Conservation (phyloP, 1,140 invertebrate species). For the Maniola jurtina region DNA sequence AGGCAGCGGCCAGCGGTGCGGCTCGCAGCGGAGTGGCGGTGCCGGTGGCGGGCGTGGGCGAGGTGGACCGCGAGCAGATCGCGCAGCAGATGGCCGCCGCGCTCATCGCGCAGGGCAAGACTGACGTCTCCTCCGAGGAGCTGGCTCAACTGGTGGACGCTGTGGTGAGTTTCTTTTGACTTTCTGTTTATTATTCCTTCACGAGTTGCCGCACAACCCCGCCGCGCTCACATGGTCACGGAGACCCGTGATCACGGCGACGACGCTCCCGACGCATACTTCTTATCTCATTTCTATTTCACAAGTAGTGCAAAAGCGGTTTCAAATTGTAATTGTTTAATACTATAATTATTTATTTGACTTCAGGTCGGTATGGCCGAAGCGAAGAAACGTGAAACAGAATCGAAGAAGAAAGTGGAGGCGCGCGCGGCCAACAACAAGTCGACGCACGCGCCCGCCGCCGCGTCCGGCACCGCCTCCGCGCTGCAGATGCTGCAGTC, state of each 20-base stretch:
- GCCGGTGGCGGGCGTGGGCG: conserved; percentile 83
- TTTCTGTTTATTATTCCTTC: neutral
- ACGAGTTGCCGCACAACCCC: neutral
- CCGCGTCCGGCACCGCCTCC: conserved; percentile 40
- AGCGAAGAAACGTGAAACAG: conserved; percentile 56
- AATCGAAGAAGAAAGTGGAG: conserved; percentile 37
- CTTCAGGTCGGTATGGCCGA: conserved; percentile 71
- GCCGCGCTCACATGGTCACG: too few relatives aligned
- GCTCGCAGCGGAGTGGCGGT: conserved; percentile 22
- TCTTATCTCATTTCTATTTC: too few relatives aligned
- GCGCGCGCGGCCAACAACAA: conserved; percentile 6
- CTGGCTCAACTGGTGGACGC: conserved; percentile 87
- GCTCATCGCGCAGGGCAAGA: conserved; percentile 86
- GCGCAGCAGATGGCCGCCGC: conserved; percentile 88
- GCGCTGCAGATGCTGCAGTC: conserved; percentile 59
- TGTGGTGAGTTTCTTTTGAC: conserved; percentile 65
- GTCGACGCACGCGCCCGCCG: conserved; percentile 8
- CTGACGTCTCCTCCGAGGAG: conserved; percentile 87
- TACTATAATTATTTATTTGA: neutral
- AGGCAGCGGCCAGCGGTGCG: neutral
- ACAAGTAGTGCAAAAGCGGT: too few relatives aligned
- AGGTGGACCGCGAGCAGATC: conserved; percentile 85
- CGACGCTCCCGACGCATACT: too few relatives aligned
- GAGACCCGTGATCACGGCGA: too few relatives aligned
- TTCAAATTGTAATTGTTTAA: too few relatives aligned